These are phyloP conservation scores for Bombus ignitus DNA, from an alignment of 1,140 invertebrate species.

Conservation along the genomic window DNA sequence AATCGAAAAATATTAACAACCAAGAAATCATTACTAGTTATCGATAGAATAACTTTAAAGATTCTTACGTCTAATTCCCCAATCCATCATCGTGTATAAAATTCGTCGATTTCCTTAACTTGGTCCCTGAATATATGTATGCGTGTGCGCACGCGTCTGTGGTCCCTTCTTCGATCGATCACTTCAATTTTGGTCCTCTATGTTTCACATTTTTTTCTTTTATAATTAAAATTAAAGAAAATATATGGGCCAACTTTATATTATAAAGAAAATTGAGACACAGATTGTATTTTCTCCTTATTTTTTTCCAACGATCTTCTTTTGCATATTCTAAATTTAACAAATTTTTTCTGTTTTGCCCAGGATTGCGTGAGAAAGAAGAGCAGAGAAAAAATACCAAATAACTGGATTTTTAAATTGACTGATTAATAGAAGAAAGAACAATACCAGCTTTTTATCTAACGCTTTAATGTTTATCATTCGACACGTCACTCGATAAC, in stretches of 20 bases:
- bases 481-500: neutral
- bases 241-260: neutral
- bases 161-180: constrained; percentile 16
- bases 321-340: no score
- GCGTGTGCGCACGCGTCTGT: neutral
- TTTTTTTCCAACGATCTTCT: no score
- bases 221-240: neutral
- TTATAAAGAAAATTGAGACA: neutral
- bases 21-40: neutral
- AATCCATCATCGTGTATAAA: constrained; percentile 86
- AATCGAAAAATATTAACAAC: neutral
- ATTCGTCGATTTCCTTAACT: neutral
- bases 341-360: no score
- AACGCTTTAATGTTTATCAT: neutral
- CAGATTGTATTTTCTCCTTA: neutral
- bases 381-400: no score
- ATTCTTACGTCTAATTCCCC: constrained; percentile 90
- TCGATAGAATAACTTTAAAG: constrained; percentile 63
- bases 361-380: no score
- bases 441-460: neutral
- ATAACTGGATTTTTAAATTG: no score
- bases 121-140: constrained; percentile 25
- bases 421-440: no score
- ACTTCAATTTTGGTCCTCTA: constrained; percentile 22
- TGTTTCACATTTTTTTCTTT: neutral